phyloP scores from a whole-genome alignment of 2,113 vertebrate genomes.

The Ursus arctos region DNA sequence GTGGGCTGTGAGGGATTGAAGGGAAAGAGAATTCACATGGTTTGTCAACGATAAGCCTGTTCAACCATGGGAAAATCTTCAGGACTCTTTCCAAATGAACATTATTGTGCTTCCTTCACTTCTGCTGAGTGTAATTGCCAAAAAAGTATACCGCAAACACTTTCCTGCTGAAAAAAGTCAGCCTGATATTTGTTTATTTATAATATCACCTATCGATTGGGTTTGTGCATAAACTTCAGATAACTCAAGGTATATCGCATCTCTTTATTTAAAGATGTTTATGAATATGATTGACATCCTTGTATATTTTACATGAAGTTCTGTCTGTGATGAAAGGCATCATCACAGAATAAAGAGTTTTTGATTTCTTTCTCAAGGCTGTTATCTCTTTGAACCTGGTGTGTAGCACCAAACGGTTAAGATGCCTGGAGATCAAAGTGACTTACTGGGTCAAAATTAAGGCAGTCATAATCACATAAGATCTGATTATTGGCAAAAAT shows the following conservation, averaged over 20 bases:
- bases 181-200: neutral
- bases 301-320: neutral
- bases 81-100: neutral
- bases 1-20: neutral
- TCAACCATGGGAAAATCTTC: neutral
- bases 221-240: neutral
- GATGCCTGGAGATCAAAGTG: neutral
- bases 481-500: neutral
- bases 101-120: neutral
- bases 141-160: neutral
- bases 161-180: neutral
- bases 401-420: neutral
- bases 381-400: neutral
- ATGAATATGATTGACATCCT: neutral
- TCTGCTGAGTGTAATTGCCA: neutral
- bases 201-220: neutral
- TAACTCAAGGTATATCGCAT: neutral
- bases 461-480: neutral
- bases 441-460: neutral
- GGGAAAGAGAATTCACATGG: neutral
- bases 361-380: neutral
- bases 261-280: neutral
- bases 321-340: neutral
- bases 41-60: neutral
- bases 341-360: neutral